Evolutionary conservation across 2,797 vertebrate genomes (phyloP), one percentile per base, ranked within the genome.

Genomic region (Paedocypris micromegethes): DNA sequence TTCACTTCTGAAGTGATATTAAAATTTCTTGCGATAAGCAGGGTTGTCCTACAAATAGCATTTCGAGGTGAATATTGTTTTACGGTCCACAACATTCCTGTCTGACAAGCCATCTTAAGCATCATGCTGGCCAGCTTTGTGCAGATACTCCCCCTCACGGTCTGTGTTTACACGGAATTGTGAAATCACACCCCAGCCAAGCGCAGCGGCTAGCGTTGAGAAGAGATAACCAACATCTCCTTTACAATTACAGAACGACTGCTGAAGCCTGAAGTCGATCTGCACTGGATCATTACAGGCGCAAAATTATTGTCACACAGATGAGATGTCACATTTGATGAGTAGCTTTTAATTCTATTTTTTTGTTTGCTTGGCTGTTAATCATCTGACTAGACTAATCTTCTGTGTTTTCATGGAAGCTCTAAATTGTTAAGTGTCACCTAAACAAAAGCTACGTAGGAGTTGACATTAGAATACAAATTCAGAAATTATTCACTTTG

Each of bases 171-270:
- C 58, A 64, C 53, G 49, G 39, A 70, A 61, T 71, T 73, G 74
- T 70, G 71, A 78, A 76, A 72, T 78, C 62, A 68, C 74, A 76
- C 77, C 68, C 74, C 68, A 48, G 68, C 71, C 42, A 64, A 72
- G 68, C 64, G 68, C 64, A 65, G 57, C 46, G 57, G 66, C 67
- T 68, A 63, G 74, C 50, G 54, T 72, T 56, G 68, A 49, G 47
- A 9, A 40, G 58, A 66, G 61, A 59, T 58, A 64, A 56, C 53
- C 4, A 1, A 40, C 37, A 64, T 58, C 53, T 66, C 44, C 64
- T 37, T 44, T 53, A 23, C 23, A 23, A 23, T 23, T 23, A 23
- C 39, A 8, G 56, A 70, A 72, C 23, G 60, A 59, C 48, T 40
- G 37, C 70, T 56, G 66, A 23, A 49, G 53, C n/a, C 65, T 60